Conservation (phyloP, 2,888 invertebrate genomes). For the Lamellibrachia satsuma region DNA sequence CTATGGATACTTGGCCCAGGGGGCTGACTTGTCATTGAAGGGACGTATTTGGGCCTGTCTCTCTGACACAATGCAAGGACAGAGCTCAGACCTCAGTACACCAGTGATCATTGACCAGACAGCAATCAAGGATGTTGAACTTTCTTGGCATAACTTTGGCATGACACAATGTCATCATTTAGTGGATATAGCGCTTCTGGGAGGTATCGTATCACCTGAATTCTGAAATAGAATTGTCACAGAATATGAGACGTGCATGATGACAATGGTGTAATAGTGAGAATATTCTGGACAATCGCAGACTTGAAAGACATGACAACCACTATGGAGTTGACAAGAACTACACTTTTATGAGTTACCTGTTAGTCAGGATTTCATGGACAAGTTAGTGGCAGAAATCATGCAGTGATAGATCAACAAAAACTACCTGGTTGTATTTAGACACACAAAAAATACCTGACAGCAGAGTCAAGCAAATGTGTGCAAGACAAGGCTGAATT, state of each 20-base stretch:
- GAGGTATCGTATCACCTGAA: not conserved
- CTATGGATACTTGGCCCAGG: not conserved
- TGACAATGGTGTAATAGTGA: not conserved
- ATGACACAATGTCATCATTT: not conserved
- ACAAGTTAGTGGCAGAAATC: not conserved
- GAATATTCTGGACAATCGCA: not conserved
- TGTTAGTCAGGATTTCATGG: not conserved
- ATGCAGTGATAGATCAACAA: not conserved
- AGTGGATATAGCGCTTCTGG: not conserved
- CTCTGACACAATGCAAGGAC: not conserved
- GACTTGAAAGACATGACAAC: not conserved
- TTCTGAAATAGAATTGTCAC: not conserved
- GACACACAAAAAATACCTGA: not conserved
- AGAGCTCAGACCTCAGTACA: not conserved
- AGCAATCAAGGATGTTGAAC: not conserved
- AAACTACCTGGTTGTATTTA: not conserved
- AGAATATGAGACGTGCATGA: not conserved
- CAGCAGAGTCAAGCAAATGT: not conserved
- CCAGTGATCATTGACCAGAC: not conserved
- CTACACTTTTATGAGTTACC: not conserved
- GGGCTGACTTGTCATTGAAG: not conserved
- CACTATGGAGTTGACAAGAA: not conserved
- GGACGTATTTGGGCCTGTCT: not conserved
- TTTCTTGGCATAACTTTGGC: not conserved
- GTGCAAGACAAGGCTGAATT: too few species aligned